Evolutionary conservation across 2,888 invertebrate genomes (phyloP).

Genomic region (Chouioia cunea): DNA sequence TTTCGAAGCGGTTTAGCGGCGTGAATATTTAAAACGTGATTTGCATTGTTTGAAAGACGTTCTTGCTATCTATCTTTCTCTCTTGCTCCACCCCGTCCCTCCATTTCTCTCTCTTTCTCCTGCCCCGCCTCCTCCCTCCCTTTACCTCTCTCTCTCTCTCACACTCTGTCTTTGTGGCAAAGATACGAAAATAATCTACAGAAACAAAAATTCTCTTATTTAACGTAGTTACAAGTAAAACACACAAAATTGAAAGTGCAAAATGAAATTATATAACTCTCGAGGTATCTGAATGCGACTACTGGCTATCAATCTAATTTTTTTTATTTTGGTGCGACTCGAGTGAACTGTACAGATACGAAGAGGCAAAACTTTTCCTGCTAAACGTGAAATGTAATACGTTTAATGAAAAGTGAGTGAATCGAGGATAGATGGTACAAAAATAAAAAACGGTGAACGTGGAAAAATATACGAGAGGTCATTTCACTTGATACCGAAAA

Average conservation of each 20-base stretch:
- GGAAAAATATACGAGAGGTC: not conserved
- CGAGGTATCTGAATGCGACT: slow-evolving; percentile 1
- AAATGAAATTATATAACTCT: slow-evolving; percentile 25
- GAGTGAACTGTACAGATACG: not conserved
- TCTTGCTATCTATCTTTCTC: not conserved
- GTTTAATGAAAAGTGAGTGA: slow-evolving; percentile 37
- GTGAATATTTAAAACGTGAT: slow-evolving; percentile 40
- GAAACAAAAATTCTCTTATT: slow-evolving; percentile 39
- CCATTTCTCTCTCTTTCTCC: not conserved
- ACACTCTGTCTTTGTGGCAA: not conserved
- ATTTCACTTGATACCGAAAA: not conserved
- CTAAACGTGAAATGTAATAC: slow-evolving; percentile 33
- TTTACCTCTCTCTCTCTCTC: not conserved
- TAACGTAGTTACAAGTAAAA: slow-evolving; percentile 7
- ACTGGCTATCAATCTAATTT: slow-evolving; percentile 16
- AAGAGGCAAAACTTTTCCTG: slow-evolving; percentile 9
- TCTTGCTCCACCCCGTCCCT: slow-evolving; percentile 6
- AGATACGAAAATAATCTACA: slow-evolving; percentile 23
- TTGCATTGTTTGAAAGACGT: slow-evolving; percentile 27
- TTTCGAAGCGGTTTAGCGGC: slow-evolving; percentile 31
- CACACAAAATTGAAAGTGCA: slow-evolving; percentile 11
- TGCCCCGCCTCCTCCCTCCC: slow-evolving; percentile 12
- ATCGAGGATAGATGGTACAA: not conserved
- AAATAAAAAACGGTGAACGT: not conserved
- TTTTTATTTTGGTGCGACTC: slow-evolving; percentile 31